Evolutionary conservation across 1,140 invertebrate genomes (phyloP).

Genomic region (Cydia amplana): DNA sequence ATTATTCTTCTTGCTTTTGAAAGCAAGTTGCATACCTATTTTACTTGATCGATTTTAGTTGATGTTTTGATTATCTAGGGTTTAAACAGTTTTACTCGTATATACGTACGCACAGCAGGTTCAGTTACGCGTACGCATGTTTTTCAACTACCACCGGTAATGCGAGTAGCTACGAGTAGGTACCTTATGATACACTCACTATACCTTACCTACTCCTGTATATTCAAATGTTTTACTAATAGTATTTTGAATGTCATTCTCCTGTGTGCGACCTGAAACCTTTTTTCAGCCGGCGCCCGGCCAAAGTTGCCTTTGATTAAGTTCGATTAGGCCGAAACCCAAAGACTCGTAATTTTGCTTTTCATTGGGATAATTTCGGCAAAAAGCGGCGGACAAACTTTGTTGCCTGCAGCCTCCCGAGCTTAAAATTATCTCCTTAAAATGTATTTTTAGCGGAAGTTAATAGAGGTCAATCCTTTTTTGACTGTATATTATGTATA

Average conservation of each 20-base stretch:
- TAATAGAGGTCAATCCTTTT: background rate
- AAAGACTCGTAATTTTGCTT: constrained; percentile 19
- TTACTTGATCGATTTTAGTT: too few species aligned
- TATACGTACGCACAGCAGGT: too few species aligned
- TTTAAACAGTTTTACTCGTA: too few species aligned
- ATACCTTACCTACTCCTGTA: background rate
- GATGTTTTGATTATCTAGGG: too few species aligned
- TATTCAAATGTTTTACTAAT: background rate
- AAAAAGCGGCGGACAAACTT: background rate
- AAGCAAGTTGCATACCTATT: background rate
- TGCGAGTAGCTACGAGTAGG: too few species aligned
- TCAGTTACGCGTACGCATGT: too few species aligned
- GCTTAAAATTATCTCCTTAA: background rate
- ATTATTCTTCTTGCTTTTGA: background rate
- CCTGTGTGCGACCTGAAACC: background rate
- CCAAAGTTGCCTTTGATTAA: constrained; percentile 16
- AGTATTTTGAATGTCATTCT: constrained; percentile 4
- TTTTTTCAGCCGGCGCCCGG: background rate
- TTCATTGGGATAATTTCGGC: constrained; percentile 13
- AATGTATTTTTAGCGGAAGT: background rate
- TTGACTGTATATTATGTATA: too few species aligned
- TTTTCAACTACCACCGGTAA: too few species aligned
- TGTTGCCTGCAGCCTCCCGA: background rate
- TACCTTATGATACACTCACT: background rate
- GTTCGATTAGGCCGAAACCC: constrained; percentile 5